Evolutionary conservation across 2,888 invertebrate species (phyloP).

Genomic region (Cinara cedri): DNA sequence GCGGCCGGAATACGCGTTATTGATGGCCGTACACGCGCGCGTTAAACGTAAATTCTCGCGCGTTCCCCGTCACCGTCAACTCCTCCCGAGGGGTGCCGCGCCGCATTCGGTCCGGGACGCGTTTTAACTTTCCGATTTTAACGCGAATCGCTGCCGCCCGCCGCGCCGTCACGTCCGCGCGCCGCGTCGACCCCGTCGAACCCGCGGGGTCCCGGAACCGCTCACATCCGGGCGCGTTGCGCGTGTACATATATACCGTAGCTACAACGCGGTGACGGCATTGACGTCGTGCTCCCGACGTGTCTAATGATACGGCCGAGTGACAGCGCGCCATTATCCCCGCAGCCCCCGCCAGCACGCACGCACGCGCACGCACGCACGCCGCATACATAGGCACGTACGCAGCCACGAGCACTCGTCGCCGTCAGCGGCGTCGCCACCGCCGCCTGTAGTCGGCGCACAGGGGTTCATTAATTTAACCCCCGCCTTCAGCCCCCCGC

Average conservation of each 20-base stretch:
- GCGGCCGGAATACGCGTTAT: neutral
- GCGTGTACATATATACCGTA: neutral
- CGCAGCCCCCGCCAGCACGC: neutral
- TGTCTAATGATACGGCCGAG: constrained; percentile 54
- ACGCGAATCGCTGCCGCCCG: neutral
- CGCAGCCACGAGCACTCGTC: neutral
- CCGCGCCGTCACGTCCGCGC: neutral
- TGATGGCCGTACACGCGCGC: constrained; percentile 2
- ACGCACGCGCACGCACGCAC: neutral
- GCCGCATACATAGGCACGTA: neutral
- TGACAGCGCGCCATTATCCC: constrained; percentile 56
- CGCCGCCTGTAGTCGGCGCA: neutral
- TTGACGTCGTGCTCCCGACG: constrained; percentile 42
- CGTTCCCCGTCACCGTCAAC: neutral
- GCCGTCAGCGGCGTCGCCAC: neutral
- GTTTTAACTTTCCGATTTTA: constrained; percentile 36
- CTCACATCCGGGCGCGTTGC: neutral
- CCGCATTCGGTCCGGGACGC: neutral
- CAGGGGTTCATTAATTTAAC: constrained; percentile 44
- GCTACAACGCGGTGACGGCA: neutral
- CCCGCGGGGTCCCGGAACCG: too few relatives aligned
- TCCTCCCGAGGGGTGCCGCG: neutral
- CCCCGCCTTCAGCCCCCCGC: neutral
- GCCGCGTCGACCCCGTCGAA: too few relatives aligned
- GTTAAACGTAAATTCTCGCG: too few relatives aligned